These are phyloP conservation scores for Hucho hucho DNA, from an alignment of 2,113 vertebrate genomes.

Conservation along the genomic window DNA sequence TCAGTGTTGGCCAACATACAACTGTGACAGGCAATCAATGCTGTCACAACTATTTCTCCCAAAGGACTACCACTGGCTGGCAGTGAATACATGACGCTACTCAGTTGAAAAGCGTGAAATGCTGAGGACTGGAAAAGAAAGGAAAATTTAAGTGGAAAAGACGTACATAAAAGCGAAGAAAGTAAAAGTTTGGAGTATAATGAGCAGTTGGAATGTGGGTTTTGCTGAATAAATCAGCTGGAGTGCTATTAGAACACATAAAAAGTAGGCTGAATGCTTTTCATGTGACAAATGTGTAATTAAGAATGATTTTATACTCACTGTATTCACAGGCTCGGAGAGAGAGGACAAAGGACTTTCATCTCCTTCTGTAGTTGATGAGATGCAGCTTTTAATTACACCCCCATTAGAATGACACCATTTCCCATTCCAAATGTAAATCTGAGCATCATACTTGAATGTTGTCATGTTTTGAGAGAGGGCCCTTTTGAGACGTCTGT, in stretches of 20 bases:
- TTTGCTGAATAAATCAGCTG: constrained; percentile 70
- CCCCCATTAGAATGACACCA: constrained; percentile 61
- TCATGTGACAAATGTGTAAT: constrained; percentile 81
- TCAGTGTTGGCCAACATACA: constrained; percentile 57
- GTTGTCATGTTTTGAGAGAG: constrained; percentile 60
- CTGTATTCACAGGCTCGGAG: constrained; percentile 61
- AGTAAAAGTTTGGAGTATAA: constrained; percentile 43
- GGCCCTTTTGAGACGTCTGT: constrained; percentile 34
- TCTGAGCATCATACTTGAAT: constrained; percentile 20
- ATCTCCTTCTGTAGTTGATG: constrained; percentile 51
- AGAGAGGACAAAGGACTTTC: constrained; percentile 61
- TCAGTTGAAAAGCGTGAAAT: no score
- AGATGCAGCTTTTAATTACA: constrained; percentile 70
- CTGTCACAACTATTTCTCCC: constrained; percentile 65
- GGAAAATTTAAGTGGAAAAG: no score
- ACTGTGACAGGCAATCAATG: constrained; percentile 60
- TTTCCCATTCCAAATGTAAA: constrained; percentile 36
- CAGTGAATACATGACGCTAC: constrained; percentile 23
- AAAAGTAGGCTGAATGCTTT: constrained; percentile 68
- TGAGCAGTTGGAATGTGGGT: constrained; percentile 67
- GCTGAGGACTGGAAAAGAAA: no score
- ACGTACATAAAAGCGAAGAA: no score
- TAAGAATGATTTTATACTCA: constrained; percentile 73
- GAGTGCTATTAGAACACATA: constrained; percentile 55
- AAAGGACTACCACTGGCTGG: constrained; percentile 55